Evolutionary conservation across 1,140 invertebrate species (phyloP).

Genomic region (Druon quercuslanigerum): DNA sequence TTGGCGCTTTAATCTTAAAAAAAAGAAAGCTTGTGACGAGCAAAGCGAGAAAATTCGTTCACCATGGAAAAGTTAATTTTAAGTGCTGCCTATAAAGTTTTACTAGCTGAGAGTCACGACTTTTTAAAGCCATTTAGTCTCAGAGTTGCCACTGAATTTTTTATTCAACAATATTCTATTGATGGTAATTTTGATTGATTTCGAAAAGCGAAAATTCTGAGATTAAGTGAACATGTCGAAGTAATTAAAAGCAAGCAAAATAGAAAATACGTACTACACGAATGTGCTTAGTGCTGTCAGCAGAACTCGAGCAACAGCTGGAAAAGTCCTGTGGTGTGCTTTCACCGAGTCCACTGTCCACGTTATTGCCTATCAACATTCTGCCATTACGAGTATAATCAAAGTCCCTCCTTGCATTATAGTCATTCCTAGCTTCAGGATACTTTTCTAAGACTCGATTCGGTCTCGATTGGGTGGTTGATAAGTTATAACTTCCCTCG

Average conservation of each 20-base stretch:
- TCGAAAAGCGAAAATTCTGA: background rate
- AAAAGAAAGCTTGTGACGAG: constrained; percentile 7
- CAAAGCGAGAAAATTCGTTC: constrained; percentile 17
- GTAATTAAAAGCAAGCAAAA: constrained; percentile 53
- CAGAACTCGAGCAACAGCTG: constrained; percentile 74
- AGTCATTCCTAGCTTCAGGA: constrained; percentile 63
- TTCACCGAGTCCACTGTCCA: constrained; percentile 73
- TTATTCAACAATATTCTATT: background rate
- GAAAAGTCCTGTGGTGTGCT: constrained; percentile 75
- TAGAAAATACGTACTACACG: constrained; percentile 67
- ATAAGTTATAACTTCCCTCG: constrained; percentile 70
- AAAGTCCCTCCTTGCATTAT: constrained; percentile 68
- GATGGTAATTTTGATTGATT: background rate
- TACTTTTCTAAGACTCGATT: constrained; percentile 63
- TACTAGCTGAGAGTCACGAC: constrained; percentile 17
- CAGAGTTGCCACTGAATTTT: constrained; percentile 1
- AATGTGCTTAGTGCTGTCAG: constrained; percentile 71
- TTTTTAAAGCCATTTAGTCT: constrained; percentile 12
- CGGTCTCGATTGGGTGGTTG: constrained; percentile 55
- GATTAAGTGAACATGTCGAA: background rate
- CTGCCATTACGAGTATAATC: constrained; percentile 70
- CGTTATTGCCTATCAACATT: constrained; percentile 70
- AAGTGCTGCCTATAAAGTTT: constrained; percentile 13
- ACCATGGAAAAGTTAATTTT: background rate
- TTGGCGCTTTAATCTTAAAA: background rate